Base-by-base conservation (phyloP, 2,888 invertebrate species). In the Drosophila pseudotakahashii region DNA sequence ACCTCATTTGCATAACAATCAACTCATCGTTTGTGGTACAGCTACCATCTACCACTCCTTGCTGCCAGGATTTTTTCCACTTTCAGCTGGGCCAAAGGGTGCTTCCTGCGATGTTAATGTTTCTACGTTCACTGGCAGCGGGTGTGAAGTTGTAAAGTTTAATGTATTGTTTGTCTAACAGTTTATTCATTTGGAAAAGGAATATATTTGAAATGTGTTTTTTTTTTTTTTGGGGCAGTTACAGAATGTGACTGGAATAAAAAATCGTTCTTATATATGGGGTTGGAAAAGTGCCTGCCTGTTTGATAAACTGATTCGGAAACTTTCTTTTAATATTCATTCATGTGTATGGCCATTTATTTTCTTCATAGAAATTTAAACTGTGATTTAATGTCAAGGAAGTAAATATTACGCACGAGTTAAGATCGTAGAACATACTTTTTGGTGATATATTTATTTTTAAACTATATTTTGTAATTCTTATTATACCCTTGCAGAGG, bases 131-230 rank as follows among this genome's bases (percentile, higher is more conserved):
- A 71, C 76, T 74, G 72, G 59, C 88, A 73, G 87, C 88, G 87
- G 87, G 89, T 88, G 87, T 89, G 89, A 87, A 88, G 89, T 88
- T 89, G 87, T 88, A 89, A 88, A 88, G 88, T 89, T 88, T 87
- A 77, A 82, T 82, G 85, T 78, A 79, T 82, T 85, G 89, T 85
- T 85, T 85, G 88, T 72, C 77, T 78, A 88, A 76, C 80, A 88
- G 78, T 88, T 85, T 89, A 84, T 87, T 89, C 88, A 85, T 87
- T 84, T 89, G 89, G 85, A 88, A 83, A 81, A 70, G 64, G 77
- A 78, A 44, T 67, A 66, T 66, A 45, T 66, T 66, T 34, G 32
- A 66, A 66, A 64, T 44, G 19, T 39, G 13, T 19, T 62, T 50
- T 42, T 64, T 34, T 44, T 19, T 62, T 50, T 42, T 64, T 34